A percentile compares a stretch with the other conserved stretches of the same genome.
phyloP scores from a whole-genome alignment of 2,888 invertebrate genomes.

The Pyrgus malvae region DNA sequence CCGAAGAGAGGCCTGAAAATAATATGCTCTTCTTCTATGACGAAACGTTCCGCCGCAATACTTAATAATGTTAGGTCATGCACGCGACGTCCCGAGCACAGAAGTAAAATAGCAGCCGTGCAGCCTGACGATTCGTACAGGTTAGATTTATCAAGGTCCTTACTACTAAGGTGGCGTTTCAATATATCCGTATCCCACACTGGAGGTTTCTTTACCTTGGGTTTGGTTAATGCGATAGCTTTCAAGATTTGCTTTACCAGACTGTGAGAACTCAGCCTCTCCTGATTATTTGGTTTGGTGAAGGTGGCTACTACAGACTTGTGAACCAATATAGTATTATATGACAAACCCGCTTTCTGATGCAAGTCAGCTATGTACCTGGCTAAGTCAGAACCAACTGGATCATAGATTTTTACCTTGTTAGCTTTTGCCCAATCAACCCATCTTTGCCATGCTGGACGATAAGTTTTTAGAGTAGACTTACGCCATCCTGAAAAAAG shows the following conservation, averaged over 20 bases:
- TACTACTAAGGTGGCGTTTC: no score
- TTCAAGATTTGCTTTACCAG: slow-evolving; percentile 1
- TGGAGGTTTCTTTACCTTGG: not conserved
- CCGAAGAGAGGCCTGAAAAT: no score
- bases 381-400: not conserved
- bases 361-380: not conserved
- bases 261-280: not conserved
- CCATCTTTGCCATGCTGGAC: not conserved
- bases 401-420: not conserved
- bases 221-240: not conserved
- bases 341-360: not conserved
- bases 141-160: no score
- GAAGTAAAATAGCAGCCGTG: no score
- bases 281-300: slow-evolving; percentile 1
- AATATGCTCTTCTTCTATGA: no score
- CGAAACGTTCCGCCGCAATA: no score
- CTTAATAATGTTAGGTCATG: no score
- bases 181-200: not conserved
- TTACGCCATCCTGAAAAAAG: not conserved
- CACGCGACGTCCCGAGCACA: no score
- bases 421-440: not conserved
- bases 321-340: not conserved
- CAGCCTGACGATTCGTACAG: no score
- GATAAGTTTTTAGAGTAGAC: not conserved
- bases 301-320: slow-evolving; percentile 5